Percentiles rank a stretch among this genome's conserved stretches.
These are phyloP conservation scores for Corythornis cristatus DNA, from an alignment of 2,113 vertebrate species.

Conservation along the genomic window DNA sequence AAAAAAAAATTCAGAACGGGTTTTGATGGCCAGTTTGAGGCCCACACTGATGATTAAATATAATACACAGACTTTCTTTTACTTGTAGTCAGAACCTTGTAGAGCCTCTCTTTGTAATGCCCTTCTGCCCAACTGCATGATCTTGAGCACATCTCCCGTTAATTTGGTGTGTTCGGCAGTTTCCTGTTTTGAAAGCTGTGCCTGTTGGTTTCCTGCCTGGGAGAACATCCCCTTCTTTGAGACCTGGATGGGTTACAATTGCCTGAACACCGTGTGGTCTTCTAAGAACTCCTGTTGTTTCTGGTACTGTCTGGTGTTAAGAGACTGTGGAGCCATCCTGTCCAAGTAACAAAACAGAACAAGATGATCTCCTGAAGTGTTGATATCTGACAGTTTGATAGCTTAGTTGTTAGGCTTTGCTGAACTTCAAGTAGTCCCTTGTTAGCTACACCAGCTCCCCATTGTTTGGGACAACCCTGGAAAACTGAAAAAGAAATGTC, in stretches of 20 bases:
- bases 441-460: background rate
- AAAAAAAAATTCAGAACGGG: background rate
- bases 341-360: background rate
- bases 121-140: background rate
- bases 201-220: background rate
- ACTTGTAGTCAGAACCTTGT: background rate
- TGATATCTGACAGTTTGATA: fast-evolving
- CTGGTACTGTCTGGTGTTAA: background rate
- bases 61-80: background rate
- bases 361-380: fast-evolving
- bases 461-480: background rate
- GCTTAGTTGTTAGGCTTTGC: background rate
- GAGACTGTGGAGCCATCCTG: background rate
- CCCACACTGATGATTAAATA: background rate
- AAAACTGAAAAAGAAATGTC: background rate
- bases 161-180: background rate
- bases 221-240: background rate
- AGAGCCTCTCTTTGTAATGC: background rate
- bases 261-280: background rate
- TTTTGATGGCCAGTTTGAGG: background rate
- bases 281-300: slow-evolving; percentile 16
- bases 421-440: background rate
- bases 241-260: background rate
- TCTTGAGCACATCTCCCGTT: background rate
- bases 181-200: slow-evolving; percentile 50